Base-by-base conservation (phyloP, 2,888 invertebrate species). In the Gasteruption jaculator region DNA sequence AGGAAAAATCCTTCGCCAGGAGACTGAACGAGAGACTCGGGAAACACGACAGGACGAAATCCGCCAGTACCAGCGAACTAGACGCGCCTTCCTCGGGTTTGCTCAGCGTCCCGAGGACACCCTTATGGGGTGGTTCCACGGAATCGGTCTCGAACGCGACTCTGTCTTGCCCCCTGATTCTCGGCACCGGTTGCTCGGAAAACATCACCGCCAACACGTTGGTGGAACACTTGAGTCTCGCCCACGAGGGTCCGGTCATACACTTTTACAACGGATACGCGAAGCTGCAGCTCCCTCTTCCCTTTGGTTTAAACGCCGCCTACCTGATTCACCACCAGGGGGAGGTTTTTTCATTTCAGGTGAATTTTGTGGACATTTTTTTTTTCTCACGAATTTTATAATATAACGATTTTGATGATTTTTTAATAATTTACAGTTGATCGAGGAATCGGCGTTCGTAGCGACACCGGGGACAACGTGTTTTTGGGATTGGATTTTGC, bases 11-110 rank as follows among this genome's bases (percentile, higher is more conserved):
- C n/a, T 54, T 3, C 41, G 49, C 8, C 38, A 36, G 7, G 38
- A 35, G 10, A 49, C 49, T 49, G 27, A 37, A 24, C 2, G 60
- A 63, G 30, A 38, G 47, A 33, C 52, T 64, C 6, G 49, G 37
- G 19, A 50, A 52, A 2, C 48, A 52, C 18, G 66, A 69, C 41
- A 55, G 68, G 7, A 40, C 56, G 0, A 70, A 69, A 46, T 70
- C 69, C 1, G 69, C 68, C 0, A 69, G 69, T 32, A 69, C 66
- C 2, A 65, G 69, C 5, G 66, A 69, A 49, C 47, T 70, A 2
- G 10, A 29, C 29, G 20, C 24, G 1, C 10, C 26, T 11, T 29
- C 27, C 12, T 51, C 41, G 5, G 48, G 45, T 16, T 50, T 53
- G 15, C 42, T 61, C 12, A 64, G 53, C 33, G 51, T 57, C 4